A percentile compares a stretch with the other conserved stretches of the same genome.
These are phyloP conservation scores for Tringa solitaria DNA, from an alignment of 2,113 vertebrate species.

Conservation along the genomic window DNA sequence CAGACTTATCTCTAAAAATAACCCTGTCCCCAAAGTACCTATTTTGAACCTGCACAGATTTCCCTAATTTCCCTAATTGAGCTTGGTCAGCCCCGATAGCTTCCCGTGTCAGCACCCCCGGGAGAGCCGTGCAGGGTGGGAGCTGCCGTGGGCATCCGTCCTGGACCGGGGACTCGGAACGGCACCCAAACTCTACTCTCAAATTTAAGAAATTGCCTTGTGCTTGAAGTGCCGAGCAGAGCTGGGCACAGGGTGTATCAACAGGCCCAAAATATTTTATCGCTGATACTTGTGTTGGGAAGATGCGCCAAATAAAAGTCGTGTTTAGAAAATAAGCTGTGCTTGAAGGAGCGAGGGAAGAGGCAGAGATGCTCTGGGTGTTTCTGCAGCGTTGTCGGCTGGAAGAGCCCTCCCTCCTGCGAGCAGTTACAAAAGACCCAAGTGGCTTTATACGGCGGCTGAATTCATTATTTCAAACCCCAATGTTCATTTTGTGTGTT, in stretches of 20 bases:
- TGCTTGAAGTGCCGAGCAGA: neutral
- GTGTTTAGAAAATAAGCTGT: neutral
- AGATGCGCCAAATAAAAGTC: neutral
- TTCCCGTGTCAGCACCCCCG: neutral
- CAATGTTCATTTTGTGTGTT: fast-evolving
- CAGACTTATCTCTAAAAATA: neutral
- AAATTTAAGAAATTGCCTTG: neutral
- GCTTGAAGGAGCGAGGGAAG: neutral
- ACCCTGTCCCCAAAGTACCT: neutral
- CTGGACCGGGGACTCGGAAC: neutral
- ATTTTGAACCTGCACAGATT: neutral
- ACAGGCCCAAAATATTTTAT: neutral
- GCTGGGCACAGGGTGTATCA: neutral
- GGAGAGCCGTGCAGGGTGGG: neutral
- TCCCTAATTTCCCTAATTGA: too few species aligned
- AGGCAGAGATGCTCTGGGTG: neutral
- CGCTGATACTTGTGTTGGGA: neutral
- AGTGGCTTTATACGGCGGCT: neutral
- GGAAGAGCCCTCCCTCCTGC: neutral
- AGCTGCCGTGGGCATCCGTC: neutral
- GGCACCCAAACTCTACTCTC: fast-evolving
- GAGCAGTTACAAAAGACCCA: neutral
- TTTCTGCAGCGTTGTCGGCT: fast-evolving
- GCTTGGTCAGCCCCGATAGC: neutral
- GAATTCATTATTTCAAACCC: neutral